A percentile compares a stretch with the other conserved stretches of the same genome.
Conservation (phyloP, 2,888 invertebrate species). For the Eupithecia pulchellata region DNA sequence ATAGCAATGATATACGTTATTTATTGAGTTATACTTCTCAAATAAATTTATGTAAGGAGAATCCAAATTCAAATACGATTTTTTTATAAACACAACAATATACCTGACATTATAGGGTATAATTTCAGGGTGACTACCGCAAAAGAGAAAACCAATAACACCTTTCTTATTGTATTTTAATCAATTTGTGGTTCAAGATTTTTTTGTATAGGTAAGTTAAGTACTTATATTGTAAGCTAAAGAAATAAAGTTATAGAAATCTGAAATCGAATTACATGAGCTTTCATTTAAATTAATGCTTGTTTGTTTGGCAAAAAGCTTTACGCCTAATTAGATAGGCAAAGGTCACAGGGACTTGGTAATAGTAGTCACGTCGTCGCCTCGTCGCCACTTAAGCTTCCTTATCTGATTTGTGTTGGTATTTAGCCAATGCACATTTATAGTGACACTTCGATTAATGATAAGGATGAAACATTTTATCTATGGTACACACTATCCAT, state of each 20-base stretch:
- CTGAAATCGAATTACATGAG: background rate
- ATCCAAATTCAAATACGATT: no score
- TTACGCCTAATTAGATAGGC: background rate
- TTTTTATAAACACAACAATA: no score
- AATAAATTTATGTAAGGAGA: no score
- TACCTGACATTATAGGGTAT: no score
- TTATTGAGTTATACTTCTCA: no score
- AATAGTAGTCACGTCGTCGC: background rate
- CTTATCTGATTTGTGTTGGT: constrained; percentile 23
- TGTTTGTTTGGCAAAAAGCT: constrained; percentile 15
- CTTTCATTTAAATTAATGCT: background rate
- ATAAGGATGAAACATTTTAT: constrained; percentile 36
- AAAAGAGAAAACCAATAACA: no score
- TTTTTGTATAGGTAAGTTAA: no score
- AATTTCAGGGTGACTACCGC: no score
- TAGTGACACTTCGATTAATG: constrained; percentile 41
- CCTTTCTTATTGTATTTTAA: no score
- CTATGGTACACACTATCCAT: constrained; percentile 19
- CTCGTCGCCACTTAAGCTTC: constrained; percentile 9
- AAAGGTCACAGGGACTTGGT: background rate
- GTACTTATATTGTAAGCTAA: no score
- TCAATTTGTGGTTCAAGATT: no score
- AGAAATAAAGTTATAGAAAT: no score
- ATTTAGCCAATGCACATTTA: constrained; percentile 29
- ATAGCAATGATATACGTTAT: background rate